Evolutionary conservation across 1,140 invertebrate genomes (phyloP).

Genomic region (Drosophila baimaii): DNA sequence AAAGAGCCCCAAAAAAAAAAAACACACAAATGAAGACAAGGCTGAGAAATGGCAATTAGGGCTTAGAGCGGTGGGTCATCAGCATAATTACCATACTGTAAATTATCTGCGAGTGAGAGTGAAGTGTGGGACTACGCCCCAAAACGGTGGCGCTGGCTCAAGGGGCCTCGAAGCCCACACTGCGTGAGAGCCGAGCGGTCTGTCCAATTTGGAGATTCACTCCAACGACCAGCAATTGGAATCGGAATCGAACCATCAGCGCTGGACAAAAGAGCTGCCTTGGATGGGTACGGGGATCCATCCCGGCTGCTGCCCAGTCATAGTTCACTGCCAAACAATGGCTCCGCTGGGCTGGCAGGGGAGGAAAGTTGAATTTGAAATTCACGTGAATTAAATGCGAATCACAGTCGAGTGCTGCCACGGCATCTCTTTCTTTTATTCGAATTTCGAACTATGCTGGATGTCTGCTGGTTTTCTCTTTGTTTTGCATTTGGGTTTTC

Average conservation of each 20-base stretch:
- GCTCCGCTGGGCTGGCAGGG: slow-evolving; percentile 6
- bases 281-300: slow-evolving; percentile 24
- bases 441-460: slow-evolving; percentile 27
- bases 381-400: slow-evolving; percentile 82
- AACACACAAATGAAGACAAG: slow-evolving; percentile 55
- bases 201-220: slow-evolving; percentile 46
- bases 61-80: slow-evolving; percentile 57
- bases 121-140: slow-evolving; percentile 57
- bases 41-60: slow-evolving; percentile 63
- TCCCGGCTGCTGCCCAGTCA: slow-evolving; percentile 69
- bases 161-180: slow-evolving; percentile 31
- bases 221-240: slow-evolving; percentile 35
- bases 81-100: slow-evolving; percentile 67
- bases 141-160: slow-evolving; percentile 70
- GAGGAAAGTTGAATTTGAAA: slow-evolving; percentile 64
- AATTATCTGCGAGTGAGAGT: slow-evolving; percentile 47
- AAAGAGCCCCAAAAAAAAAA: too few species aligned
- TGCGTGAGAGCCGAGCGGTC: slow-evolving; percentile 30
- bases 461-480: slow-evolving; percentile 47
- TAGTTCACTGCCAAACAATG: slow-evolving; percentile 76
- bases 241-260: slow-evolving; percentile 41
- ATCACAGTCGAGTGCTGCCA: slow-evolving; percentile 42
- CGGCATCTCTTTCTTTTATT: slow-evolving; percentile 51
- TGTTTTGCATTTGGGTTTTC: slow-evolving; percentile 44
- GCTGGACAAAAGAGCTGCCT: slow-evolving; percentile 43